Base-by-base conservation (phyloP, 2,888 invertebrate genomes). In the Cosmopolites sordidus region DNA sequence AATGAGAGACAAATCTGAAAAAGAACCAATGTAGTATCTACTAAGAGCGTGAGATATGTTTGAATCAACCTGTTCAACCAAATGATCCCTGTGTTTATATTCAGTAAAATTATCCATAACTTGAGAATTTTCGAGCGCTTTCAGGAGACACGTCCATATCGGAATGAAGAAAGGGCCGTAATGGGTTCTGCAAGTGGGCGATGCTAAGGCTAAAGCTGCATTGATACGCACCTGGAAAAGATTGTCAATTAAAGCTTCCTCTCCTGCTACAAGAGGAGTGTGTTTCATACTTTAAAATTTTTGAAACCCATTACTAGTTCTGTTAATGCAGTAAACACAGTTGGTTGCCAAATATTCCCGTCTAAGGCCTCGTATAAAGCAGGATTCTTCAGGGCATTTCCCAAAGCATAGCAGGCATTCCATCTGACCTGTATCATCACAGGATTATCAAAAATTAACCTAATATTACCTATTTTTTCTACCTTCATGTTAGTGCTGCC, bases 371-470 rank as follows among this genome's bases (percentile, higher is more conserved):
- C 70, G 76, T 68, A 82, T 18, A 83, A 65, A 39, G 71, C 66
- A 2, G 77, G 75, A 66, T 84, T 84, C 64, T 80, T 86, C 76
- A 93, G 80, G 56, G 89, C 79, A 64, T 86, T 89, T 16, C 91
- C 89, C 51, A 92, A 74, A 1, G 92, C 92, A 70, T 92, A 89
- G 70, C 93, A 94, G 1, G 92, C 86, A 73, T 94, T 94, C 94
- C 94, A 94, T 47, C 91, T 81, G 30, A 92, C 81, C 78, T 78
- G 54, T 51, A 66, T 3, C 3, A 22, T 22, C 22, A 8, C 3
- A 22, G 8, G 3, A 22, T 5, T 22, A 22, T 5, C 22, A 22
- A n/a, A n/a, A n/a, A n/a, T n/a, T n/a, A n/a, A n/a, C n/a, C n/a
- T n/a, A n/a, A n/a, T n/a, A n/a, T n/a, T n/a, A n/a, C n/a, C n/a